Conservation (phyloP, 2,797 vertebrate genomes). For the Chanos chanos region DNA sequence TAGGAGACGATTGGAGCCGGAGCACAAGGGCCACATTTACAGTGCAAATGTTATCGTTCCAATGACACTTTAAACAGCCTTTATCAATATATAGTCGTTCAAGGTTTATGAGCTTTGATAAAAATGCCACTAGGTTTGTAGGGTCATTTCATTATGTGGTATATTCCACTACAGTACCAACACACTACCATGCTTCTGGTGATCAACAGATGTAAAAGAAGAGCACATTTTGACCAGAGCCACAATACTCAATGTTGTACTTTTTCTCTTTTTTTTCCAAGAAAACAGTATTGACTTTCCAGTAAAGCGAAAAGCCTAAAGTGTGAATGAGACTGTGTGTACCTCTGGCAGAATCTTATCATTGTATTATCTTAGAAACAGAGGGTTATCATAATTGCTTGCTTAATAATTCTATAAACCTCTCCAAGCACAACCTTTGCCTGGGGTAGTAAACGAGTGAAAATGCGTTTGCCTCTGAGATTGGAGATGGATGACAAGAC, state of each 20-base stretch:
- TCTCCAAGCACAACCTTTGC: slow-evolving; percentile 61
- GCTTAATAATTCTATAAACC: slow-evolving; percentile 86
- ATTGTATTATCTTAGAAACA: slow-evolving; percentile 78
- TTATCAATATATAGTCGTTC: slow-evolving; percentile 98
- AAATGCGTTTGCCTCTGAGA: slow-evolving; percentile 62
- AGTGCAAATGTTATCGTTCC: slow-evolving; percentile 86
- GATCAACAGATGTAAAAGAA: slow-evolving; percentile 35
- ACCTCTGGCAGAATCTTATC: slow-evolving; percentile 65
- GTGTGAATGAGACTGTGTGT: slow-evolving; percentile 57
- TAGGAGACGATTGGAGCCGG: slow-evolving; percentile 52
- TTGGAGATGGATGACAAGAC: slow-evolving; percentile 49
- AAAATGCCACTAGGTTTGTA: slow-evolving; percentile 81
- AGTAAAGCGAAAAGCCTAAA: slow-evolving; percentile 41
- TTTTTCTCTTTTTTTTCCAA: too few relatives aligned
- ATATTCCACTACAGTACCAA: slow-evolving; percentile 16
- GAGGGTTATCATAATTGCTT: slow-evolving; percentile 78
- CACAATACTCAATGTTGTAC: too few relatives aligned
- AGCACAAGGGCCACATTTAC: slow-evolving; percentile 72
- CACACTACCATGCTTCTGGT: slow-evolving; percentile 20
- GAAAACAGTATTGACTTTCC: slow-evolving; percentile 53
- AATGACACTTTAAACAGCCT: slow-evolving; percentile 95
- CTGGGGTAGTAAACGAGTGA: slow-evolving; percentile 68
- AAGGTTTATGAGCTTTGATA: slow-evolving; percentile 99
- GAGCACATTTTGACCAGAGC: too few relatives aligned
- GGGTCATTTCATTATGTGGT: slow-evolving; percentile 70